Conservation (phyloP, 2,888 invertebrate species). For the Volucella inflata region DNA sequence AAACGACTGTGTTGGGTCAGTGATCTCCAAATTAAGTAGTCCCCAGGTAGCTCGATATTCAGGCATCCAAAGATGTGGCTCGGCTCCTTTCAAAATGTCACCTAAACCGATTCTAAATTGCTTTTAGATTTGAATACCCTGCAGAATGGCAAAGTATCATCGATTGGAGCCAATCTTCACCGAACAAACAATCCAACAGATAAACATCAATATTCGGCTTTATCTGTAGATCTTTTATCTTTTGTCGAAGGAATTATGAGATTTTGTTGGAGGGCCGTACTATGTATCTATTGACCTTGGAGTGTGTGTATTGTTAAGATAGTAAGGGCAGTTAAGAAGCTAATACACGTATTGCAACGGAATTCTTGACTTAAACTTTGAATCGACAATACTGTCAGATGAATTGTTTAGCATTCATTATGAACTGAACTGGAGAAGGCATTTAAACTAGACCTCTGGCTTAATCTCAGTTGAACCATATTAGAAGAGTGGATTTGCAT, state of each 20-base stretch:
- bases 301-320: neutral
- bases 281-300: conserved; percentile 39
- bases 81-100: neutral
- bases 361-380: neutral
- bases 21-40: conserved; percentile 33
- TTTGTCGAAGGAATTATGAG: neutral
- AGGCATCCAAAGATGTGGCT: neutral
- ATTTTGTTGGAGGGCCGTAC: neutral
- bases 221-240: neutral
- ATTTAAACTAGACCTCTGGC: conserved; percentile 11
- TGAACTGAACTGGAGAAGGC: conserved; percentile 4
- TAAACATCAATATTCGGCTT: conserved; percentile 19
- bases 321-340: too few species aligned
- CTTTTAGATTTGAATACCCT: neutral
- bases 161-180: too few species aligned
- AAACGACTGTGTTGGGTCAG: conserved; percentile 11
- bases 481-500: conserved; percentile 25
- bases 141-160: conserved; percentile 20
- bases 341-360: conserved; percentile 22
- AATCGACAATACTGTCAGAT: neutral
- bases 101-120: too few species aligned
- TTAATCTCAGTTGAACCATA: conserved; percentile 4
- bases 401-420: conserved; percentile 23
- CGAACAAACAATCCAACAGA: conserved; percentile 7
- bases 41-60: neutral